These are phyloP conservation scores for Heliconius melpomene DNA, from an alignment of 1,140 invertebrate genomes.

Conservation along the genomic window DNA sequence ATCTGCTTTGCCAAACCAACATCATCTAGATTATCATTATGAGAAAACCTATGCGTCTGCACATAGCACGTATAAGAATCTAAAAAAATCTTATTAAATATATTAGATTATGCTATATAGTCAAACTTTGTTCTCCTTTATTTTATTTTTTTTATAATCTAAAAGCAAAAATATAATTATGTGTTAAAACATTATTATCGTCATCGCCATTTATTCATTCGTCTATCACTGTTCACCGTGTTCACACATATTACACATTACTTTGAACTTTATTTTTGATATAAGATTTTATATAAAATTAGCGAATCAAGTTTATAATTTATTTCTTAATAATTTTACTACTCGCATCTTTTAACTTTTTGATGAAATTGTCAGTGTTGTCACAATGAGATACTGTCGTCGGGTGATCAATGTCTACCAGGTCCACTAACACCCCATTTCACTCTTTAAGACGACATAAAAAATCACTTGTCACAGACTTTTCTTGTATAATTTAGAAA, in stretches of 20 bases:
- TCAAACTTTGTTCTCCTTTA: too few species aligned
- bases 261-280: not conserved
- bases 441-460: not conserved
- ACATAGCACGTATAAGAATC: too few species aligned
- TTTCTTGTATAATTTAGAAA: not conserved
- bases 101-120: too few species aligned
- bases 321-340: not conserved
- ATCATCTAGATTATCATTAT: too few species aligned
- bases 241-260: not conserved
- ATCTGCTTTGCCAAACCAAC: too few species aligned
- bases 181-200: not conserved
- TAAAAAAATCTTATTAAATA: too few species aligned
- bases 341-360: not conserved
- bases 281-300: not conserved
- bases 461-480: not conserved
- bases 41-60: too few species aligned
- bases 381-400: not conserved
- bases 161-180: too few species aligned
- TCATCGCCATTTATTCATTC: not conserved
- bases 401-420: not conserved
- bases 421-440: not conserved
- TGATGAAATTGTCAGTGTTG: slow-evolving; percentile 3
- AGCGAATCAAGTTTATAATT: not conserved
- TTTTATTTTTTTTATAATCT: too few species aligned
- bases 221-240: not conserved